Percentiles rank a stretch among this genome's conserved stretches.
phyloP scores from a whole-genome alignment of 1,140 invertebrate genomes.

The Drosophila sproati region DNA sequence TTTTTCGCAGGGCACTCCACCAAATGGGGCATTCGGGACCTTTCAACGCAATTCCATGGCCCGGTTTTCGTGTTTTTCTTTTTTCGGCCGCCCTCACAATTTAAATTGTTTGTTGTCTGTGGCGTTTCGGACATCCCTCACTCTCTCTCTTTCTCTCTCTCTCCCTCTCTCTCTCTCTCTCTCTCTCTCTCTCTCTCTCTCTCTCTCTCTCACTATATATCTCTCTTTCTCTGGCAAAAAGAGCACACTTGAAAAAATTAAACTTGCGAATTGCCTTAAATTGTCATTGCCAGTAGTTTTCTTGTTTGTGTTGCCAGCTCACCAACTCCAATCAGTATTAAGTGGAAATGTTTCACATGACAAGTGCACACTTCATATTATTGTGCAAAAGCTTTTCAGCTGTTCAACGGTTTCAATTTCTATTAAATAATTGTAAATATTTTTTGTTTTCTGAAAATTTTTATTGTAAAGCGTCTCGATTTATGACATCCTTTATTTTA shows the following conservation, averaged over 20 bases:
- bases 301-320: slow-evolving; percentile 22
- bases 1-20: slow-evolving; percentile 55
- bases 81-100: slow-evolving; percentile 49
- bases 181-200: slow-evolving; percentile 12
- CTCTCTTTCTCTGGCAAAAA: slow-evolving; percentile 7
- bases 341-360: slow-evolving; percentile 3
- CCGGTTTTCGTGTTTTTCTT: slow-evolving; percentile 5
- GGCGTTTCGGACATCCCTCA: slow-evolving; percentile 56
- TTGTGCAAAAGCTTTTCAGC: background rate
- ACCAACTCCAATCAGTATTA: slow-evolving; percentile 3
- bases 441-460: too few relatives aligned
- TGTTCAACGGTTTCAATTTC: too few relatives aligned
- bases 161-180: background rate
- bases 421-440: too few relatives aligned
- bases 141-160: background rate
- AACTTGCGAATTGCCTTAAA: slow-evolving; percentile 61
- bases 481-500: too few relatives aligned
- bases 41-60: slow-evolving; percentile 76
- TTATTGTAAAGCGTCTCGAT: too few relatives aligned
- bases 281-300: slow-evolving; percentile 49
- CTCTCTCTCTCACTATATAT: background rate
- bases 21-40: slow-evolving; percentile 76
- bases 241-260: background rate
- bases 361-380: background rate
- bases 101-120: slow-evolving; percentile 78